Evolutionary conservation across 2,888 invertebrate genomes (phyloP), one percentile per base, ranked within the genome.

Genomic region (Hesperia comma): DNA sequence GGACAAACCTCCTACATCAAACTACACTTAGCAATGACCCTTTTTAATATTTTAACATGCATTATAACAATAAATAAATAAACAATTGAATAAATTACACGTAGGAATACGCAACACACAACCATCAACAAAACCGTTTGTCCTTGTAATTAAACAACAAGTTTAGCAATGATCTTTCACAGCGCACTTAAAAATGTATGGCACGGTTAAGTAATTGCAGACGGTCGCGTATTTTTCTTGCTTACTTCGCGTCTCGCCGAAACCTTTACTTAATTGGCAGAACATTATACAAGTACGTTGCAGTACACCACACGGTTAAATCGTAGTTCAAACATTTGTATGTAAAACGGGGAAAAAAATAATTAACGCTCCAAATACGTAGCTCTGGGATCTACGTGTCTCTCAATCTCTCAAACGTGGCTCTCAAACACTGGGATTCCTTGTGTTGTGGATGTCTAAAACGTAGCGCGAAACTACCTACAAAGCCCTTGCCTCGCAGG

Each of bases 141-240:
- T 19, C 49, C 49, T 49, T 49, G 49, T 49, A 49, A 49, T 49
- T 49, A 49, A 49, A 19, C 17, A 49, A 19, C 49, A 49, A 49
- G 49, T 49, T 49, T 49, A 49, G 49, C 49, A 49, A 49, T 19
- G 19, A 49, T 49, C 49, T 19, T 49, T 19, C 19, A 49, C 49
- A 49, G 19, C 49, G 49, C 12, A 21, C 8, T 49, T 12, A 19
- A 49, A 46, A 49, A 49, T 49, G 49, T 49, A 49, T 49, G 49
- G 49, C 49, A 49, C 49, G 49, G 19, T 49, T 49, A 19, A 49
- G 49, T 49, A 49, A 49, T 49, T 49, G 46, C 17, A 15, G 8
- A 15, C 46, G 19, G 49, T 49, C 49, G 19, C 49, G 19, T 49
- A 49, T 46, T 15, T 46, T 46, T 46, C 49, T 4, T 46, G 17